Evolutionary conservation across 2,888 invertebrate species (phyloP).

Genomic region (Heliconius erato): DNA sequence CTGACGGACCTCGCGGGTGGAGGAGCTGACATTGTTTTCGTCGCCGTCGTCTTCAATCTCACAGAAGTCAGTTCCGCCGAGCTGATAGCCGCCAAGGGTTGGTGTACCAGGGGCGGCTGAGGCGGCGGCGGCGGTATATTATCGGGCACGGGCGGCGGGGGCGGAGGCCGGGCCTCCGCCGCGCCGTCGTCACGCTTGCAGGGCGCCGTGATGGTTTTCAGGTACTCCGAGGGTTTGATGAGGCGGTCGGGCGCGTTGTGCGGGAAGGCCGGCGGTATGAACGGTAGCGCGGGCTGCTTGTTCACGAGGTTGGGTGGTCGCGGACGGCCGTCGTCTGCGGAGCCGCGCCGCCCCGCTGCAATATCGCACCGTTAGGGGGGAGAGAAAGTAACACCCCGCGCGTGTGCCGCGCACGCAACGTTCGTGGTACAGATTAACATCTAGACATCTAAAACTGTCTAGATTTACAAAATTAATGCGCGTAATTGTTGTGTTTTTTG

Average conservation of each 20-base stretch:
- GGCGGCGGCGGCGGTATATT: slow-evolving; percentile 73
- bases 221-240: slow-evolving; percentile 96
- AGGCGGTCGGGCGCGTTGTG: slow-evolving; percentile 92
- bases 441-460: slow-evolving; percentile 45
- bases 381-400: slow-evolving; percentile 78
- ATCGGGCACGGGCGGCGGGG: slow-evolving; percentile 84
- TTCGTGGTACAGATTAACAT: slow-evolving; percentile 39
- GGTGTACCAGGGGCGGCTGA: slow-evolving; percentile 74
- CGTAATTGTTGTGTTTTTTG: slow-evolving; percentile 14
- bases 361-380: slow-evolving; percentile 64
- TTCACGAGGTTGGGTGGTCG: slow-evolving; percentile 90
- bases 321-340: slow-evolving; percentile 83
- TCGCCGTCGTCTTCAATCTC: slow-evolving; percentile 90
- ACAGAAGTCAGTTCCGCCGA: slow-evolving; percentile 95
- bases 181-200: slow-evolving; percentile 84
- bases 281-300: slow-evolving; percentile 94
- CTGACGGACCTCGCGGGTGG: slow-evolving; percentile 88
- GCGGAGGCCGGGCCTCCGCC: slow-evolving; percentile 87
- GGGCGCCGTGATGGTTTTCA: slow-evolving; percentile 91
- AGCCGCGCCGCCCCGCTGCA: slow-evolving; percentile 81
- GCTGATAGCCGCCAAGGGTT: slow-evolving; percentile 94
- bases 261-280: slow-evolving; percentile 96
- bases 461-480: slow-evolving; percentile 41
- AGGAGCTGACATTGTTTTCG: slow-evolving; percentile 94
- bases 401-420: slow-evolving; percentile 41